Conservation (phyloP, 1,140 invertebrate genomes). For the Drosophila mauritiana region DNA sequence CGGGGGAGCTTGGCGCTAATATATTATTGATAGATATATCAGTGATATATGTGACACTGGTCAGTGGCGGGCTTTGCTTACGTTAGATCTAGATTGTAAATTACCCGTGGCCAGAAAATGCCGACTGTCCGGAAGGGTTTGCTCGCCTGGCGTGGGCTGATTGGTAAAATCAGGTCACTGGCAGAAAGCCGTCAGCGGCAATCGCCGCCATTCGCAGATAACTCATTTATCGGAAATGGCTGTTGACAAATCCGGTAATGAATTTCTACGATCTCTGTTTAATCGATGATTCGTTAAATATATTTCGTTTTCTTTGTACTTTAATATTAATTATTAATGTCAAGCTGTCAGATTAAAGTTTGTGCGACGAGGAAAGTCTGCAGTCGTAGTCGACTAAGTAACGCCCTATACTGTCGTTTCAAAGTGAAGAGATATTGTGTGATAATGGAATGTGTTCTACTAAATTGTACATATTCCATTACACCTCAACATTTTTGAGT, state of each 20-base stretch:
- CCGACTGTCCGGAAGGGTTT: constrained; percentile 34
- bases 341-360: constrained; percentile 18
- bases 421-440: too few species aligned
- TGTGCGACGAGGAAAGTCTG: background rate
- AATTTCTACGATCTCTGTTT: constrained; percentile 2
- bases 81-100: constrained; percentile 40
- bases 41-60: constrained; percentile 57
- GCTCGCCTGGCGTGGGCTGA: constrained; percentile 9
- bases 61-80: constrained; percentile 34
- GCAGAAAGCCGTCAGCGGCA: constrained; percentile 1
- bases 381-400: background rate
- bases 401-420: background rate
- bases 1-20: constrained; percentile 40
- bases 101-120: constrained; percentile 27
- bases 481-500: too few species aligned
- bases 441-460: too few species aligned
- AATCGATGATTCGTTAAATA: background rate
- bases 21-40: constrained; percentile 64
- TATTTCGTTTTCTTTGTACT: constrained; percentile 1
- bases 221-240: constrained; percentile 7
- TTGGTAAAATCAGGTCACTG: constrained; percentile 24
- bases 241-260: constrained; percentile 17
- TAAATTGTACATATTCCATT: too few species aligned
- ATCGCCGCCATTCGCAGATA: background rate
- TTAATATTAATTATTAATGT: constrained; percentile 22